These are phyloP conservation scores for Eristalis intricaria DNA, from an alignment of 2,888 invertebrate species.

Conservation along the genomic window DNA sequence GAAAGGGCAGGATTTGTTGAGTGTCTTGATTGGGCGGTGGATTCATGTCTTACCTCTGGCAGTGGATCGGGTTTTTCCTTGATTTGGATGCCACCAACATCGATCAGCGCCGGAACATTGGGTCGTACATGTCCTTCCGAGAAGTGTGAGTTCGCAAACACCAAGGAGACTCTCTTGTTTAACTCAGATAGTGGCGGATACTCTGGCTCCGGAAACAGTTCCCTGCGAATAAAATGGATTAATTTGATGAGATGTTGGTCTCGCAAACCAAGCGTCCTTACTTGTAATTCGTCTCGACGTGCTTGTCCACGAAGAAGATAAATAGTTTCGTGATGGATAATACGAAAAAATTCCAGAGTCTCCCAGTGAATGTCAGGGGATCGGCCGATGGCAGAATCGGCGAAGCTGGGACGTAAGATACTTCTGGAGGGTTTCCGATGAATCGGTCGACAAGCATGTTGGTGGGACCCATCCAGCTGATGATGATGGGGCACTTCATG, in stretches of 20 bases:
- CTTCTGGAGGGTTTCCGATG: conserved; percentile 38
- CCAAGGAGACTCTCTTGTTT: conserved; percentile 74
- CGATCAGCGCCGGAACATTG: conserved; percentile 76
- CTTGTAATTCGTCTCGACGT: conserved; percentile 23
- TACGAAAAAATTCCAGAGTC: conserved; percentile 72
- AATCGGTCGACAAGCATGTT: conserved; percentile 3
- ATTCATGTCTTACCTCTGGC: conserved; percentile 66
- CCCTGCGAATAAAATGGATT: conserved; percentile 39
- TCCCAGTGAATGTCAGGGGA: conserved; percentile 74
- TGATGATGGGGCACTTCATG: conserved; percentile 73
- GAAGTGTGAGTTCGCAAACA: conserved; percentile 77
- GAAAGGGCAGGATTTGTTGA: background rate
- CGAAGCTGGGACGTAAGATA: conserved; percentile 31
- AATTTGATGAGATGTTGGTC: too few species aligned
- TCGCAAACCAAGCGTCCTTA: conserved; percentile 7
- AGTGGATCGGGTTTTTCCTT: conserved; percentile 74
- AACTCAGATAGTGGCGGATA: conserved; percentile 75
- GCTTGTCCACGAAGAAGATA: background rate
- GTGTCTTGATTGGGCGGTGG: background rate
- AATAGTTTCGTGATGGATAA: background rate
- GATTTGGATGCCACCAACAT: conserved; percentile 79
- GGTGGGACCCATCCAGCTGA: conserved; percentile 33
- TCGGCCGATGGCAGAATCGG: background rate
- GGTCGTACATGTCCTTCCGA: conserved; percentile 77
- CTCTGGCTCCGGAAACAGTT: conserved; percentile 71